phyloP scores from a whole-genome alignment of 2,113 vertebrate genomes.

The Oreocharis arfaki region DNA sequence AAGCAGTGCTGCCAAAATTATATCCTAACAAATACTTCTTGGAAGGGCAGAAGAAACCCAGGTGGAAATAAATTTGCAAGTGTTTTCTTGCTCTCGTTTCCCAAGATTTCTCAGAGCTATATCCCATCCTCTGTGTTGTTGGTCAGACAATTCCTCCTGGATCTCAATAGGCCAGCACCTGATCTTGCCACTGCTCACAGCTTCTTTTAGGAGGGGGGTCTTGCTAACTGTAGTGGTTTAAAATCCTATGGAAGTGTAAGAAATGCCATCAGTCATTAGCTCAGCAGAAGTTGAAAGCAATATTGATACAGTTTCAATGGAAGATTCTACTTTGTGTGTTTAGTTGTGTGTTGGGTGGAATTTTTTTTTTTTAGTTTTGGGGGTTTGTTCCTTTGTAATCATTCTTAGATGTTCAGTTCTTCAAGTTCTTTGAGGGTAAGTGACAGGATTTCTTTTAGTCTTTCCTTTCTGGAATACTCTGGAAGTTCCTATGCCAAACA shows the following conservation, averaged over 20 bases:
- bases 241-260: not conserved
- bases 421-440: not conserved
- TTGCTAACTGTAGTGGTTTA: not conserved
- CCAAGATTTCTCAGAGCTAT: not conserved
- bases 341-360: not conserved
- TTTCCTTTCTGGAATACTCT: not conserved
- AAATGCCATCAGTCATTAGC: not conserved
- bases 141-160: not conserved
- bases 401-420: not conserved
- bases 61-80: not conserved
- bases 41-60: not conserved
- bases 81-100: not conserved
- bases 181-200: not conserved
- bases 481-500: not conserved
- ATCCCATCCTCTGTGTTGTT: not conserved
- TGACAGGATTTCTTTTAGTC: not conserved
- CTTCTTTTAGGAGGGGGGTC: not conserved
- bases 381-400: not conserved
- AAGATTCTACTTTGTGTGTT: not conserved
- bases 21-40: not conserved
- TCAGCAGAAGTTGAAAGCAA: not conserved
- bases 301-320: not conserved
- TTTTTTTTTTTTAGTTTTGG: not conserved
- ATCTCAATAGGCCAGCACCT: not conserved
- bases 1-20: not conserved